Conservation (phyloP, 2,888 invertebrate genomes). For the Geotrupes spiniger region DNA sequence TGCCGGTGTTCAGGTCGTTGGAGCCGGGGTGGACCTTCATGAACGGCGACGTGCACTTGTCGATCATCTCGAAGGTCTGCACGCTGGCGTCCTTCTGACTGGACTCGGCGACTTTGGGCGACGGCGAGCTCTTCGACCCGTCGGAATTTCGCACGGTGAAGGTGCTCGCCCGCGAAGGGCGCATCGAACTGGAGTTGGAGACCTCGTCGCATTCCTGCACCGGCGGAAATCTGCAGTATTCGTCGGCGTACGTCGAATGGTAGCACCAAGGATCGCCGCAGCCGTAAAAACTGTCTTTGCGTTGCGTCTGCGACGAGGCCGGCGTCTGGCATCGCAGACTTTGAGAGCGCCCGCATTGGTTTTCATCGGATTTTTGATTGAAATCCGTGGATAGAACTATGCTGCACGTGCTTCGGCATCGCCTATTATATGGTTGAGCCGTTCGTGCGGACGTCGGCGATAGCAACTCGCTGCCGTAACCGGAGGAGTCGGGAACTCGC, state of each 20-base stretch:
- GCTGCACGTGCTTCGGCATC: constrained; percentile 67
- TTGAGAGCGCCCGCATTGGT: constrained; percentile 44
- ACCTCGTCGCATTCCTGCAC: constrained; percentile 51
- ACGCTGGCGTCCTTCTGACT: constrained; percentile 53
- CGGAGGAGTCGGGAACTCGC: constrained; percentile 34
- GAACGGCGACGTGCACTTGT: constrained; percentile 49
- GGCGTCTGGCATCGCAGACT: constrained; percentile 50
- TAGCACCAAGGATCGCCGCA: constrained; percentile 53
- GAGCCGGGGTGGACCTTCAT: constrained; percentile 33
- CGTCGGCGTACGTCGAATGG: constrained; percentile 40
- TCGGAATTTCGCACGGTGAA: constrained; percentile 41
- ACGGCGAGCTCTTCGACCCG: constrained; percentile 29
- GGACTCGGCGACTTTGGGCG: constrained; percentile 27
- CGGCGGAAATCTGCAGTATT: constrained; percentile 43
- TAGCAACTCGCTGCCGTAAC: constrained; percentile 56
- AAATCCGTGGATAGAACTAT: constrained; percentile 60
- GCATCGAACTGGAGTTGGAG: constrained; percentile 30
- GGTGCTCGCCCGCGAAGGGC: constrained; percentile 39
- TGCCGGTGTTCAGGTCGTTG: constrained; percentile 23
- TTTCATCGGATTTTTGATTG: constrained; percentile 40
- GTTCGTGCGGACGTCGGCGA: constrained; percentile 46
- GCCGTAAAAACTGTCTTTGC: constrained; percentile 34
- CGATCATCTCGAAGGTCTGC: constrained; percentile 53
- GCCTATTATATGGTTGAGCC: constrained; percentile 48
- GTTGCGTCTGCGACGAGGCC: constrained; percentile 34